Conservation (phyloP, 2,888 invertebrate genomes). For the Brachycybe producta region DNA sequence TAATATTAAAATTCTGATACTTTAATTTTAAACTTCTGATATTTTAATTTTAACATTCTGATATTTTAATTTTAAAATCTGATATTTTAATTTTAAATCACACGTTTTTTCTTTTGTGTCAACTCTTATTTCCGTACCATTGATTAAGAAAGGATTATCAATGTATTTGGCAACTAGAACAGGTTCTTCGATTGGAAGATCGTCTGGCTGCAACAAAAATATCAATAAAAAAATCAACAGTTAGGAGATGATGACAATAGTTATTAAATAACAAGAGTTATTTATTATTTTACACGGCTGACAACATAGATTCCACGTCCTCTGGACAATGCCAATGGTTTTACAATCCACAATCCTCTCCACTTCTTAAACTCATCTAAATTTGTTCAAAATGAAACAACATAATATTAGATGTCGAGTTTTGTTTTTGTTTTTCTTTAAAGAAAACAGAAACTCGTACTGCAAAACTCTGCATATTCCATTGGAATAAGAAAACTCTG, state of each 20-base stretch:
- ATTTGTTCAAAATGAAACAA: background rate
- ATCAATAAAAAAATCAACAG: background rate
- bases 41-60: too few species aligned
- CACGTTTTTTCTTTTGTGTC: background rate
- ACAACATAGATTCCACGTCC: conserved; percentile 5
- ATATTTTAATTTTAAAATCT: conserved; percentile 1
- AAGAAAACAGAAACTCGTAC: background rate
- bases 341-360: conserved; percentile 7
- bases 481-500: conserved; percentile 6
- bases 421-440: too few species aligned
- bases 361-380: conserved; percentile 1
- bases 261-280: background rate
- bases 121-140: conserved; percentile 42
- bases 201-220: conserved; percentile 54
- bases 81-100: background rate
- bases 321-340: conserved; percentile 1
- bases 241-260: background rate
- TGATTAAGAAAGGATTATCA: conserved; percentile 70
- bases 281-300: background rate
- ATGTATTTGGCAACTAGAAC: conserved; percentile 82
- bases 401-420: too few species aligned
- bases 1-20: too few species aligned
- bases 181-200: conserved; percentile 80
- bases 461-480: conserved; percentile 7
- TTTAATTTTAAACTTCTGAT: too few species aligned